Percentiles rank a stretch among this genome's conserved stretches.
These are phyloP conservation scores for Solea solea DNA, from an alignment of 2,113 vertebrate species.

Conservation along the genomic window DNA sequence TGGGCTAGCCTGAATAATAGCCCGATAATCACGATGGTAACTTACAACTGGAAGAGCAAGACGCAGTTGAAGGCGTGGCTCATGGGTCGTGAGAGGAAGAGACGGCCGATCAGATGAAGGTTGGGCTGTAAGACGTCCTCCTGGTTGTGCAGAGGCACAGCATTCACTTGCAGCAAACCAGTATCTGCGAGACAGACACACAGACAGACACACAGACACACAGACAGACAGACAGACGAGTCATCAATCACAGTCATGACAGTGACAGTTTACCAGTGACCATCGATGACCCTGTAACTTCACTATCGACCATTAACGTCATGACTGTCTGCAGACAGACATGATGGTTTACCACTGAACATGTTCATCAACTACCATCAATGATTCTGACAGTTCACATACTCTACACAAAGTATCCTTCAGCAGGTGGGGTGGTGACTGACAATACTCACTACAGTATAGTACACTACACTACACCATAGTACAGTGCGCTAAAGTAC, in stretches of 20 bases:
- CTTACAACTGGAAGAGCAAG: slow-evolving; percentile 82
- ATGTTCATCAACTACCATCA: no score
- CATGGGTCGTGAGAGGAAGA: slow-evolving; percentile 77
- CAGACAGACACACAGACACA: neutral
- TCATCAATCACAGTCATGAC: neutral
- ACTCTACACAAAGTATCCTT: no score
- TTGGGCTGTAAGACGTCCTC: slow-evolving; percentile 67
- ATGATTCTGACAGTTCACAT: no score
- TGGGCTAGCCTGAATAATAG: no score
- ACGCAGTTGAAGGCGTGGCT: slow-evolving; percentile 76
- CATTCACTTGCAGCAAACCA: slow-evolving; percentile 62
- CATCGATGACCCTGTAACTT: neutral
- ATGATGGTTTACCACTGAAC: neutral
- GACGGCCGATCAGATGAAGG: slow-evolving; percentile 73
- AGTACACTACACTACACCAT: no score
- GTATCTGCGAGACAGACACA: slow-evolving; percentile 49
- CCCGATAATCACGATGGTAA: slow-evolving; percentile 12
- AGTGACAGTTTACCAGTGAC: no score
- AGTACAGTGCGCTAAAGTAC: no score
- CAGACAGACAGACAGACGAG: neutral
- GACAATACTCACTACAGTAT: no score
- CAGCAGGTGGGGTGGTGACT: no score
- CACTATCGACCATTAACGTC: neutral
- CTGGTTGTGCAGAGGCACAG: slow-evolving; percentile 21
- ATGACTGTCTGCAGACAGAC: neutral